Conservation (phyloP, 2,797 vertebrate genomes). For the Sus cebifrons region DNA sequence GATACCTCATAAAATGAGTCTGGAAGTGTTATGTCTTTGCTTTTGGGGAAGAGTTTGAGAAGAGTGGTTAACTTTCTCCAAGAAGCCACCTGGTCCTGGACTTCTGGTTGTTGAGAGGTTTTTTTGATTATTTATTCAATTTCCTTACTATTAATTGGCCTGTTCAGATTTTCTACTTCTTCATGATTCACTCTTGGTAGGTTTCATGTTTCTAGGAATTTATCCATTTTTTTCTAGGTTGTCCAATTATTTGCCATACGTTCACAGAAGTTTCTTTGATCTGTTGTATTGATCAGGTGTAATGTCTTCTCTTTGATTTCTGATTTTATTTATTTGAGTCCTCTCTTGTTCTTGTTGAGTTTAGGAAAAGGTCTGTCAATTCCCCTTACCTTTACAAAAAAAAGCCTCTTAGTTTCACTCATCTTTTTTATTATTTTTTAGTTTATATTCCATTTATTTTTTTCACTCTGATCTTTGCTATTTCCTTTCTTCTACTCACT, state of each 20-base stretch:
- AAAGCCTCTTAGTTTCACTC: background rate
- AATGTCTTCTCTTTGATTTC: background rate
- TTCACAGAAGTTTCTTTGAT: background rate
- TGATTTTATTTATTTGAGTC: background rate
- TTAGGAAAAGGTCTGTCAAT: background rate
- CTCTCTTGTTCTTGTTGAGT: background rate
- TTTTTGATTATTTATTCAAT: background rate
- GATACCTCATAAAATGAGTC: background rate
- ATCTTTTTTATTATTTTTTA: background rate
- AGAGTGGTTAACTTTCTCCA: background rate
- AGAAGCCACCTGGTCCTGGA: background rate
- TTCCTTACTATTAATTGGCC: background rate
- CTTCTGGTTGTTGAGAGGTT: background rate
- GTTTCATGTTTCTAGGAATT: background rate
- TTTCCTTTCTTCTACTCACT: background rate
- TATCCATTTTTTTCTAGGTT: background rate
- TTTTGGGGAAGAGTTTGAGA: background rate
- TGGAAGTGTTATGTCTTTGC: background rate
- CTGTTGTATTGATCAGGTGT: background rate
- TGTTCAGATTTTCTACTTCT: constrained; percentile 10
- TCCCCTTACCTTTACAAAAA: background rate
- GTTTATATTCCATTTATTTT: background rate
- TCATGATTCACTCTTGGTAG: background rate
- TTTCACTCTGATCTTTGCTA: background rate
- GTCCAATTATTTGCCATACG: background rate